phyloP scores from a whole-genome alignment of 2,113 vertebrate genomes.

The Hirundichthys speculiger region DNA sequence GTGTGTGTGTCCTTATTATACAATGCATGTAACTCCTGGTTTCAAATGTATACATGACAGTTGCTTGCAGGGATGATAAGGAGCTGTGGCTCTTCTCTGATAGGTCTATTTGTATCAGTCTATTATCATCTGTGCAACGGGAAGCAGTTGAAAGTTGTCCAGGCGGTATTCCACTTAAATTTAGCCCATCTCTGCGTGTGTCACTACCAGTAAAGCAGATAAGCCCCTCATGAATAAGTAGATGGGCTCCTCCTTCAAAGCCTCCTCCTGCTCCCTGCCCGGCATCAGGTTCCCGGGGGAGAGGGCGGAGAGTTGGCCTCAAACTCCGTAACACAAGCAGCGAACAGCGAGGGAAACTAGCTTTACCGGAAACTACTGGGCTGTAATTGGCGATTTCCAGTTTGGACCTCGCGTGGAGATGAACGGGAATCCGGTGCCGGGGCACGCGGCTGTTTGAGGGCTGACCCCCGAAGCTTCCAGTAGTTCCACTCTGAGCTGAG shows the following conservation, averaged over 20 bases:
- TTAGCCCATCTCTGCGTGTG: conserved; percentile 2
- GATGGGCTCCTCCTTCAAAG: conserved; percentile 39
- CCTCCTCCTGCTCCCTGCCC: conserved; percentile 41
- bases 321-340: conserved; percentile 30
- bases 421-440: not conserved
- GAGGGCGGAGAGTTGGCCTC: conserved; percentile 61
- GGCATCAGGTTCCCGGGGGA: conserved; percentile 60
- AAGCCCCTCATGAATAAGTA: conserved; percentile 39
- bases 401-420: not conserved
- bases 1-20: no score
- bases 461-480: no score
- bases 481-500: no score
- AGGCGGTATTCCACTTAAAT: not conserved
- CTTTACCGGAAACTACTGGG: conserved; percentile 28
- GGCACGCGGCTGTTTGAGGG: no score
- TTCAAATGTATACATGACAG: not conserved
- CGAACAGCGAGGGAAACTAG: conserved; percentile 8
- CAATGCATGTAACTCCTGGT: no score
- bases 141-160: not conserved
- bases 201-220: conserved; percentile 52
- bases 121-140: not conserved
- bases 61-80: not conserved
- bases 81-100: not conserved
- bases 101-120: not conserved
- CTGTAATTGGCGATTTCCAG: no score